These are phyloP conservation scores for Apamea epomidion DNA, from an alignment of 2,888 invertebrate species.

Conservation along the genomic window DNA sequence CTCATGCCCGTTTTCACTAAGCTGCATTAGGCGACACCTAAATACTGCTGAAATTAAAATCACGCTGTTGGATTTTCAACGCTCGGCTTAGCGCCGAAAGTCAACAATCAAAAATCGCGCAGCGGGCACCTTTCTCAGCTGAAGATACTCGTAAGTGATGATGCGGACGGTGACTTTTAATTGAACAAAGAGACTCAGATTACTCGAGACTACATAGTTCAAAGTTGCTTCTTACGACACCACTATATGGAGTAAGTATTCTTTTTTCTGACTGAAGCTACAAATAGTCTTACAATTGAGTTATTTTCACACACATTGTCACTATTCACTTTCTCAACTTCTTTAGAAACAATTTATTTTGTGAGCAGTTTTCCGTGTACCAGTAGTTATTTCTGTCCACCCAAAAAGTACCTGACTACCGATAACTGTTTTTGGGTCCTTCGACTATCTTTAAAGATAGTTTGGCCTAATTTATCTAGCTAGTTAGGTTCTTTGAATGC, in stretches of 20 bases:
- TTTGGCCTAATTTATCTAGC: neutral
- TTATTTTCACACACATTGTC: neutral
- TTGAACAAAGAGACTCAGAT: neutral
- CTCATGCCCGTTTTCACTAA: neutral
- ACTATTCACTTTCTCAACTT: neutral
- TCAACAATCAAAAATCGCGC: neutral
- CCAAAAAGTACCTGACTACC: neutral
- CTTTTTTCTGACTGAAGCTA: neutral
- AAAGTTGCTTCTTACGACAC: neutral
- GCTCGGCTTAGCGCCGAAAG: neutral
- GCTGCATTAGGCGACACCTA: neutral
- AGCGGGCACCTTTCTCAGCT: neutral
- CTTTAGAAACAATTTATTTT: constrained; percentile 3
- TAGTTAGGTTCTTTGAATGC: neutral
- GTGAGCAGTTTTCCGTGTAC: neutral
- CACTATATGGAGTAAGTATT: neutral
- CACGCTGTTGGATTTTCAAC: neutral
- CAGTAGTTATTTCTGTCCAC: constrained; percentile 13
- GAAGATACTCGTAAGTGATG: neutral
- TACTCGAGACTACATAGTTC: neutral
- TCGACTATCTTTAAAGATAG: neutral
- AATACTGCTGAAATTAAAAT: neutral
- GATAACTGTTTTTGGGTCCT: neutral
- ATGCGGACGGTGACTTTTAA: too few relatives aligned
- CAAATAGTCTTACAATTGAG: neutral